These are phyloP conservation scores for Perca schrenkii DNA, from an alignment of 2,113 vertebrate species.

Conservation along the genomic window DNA sequence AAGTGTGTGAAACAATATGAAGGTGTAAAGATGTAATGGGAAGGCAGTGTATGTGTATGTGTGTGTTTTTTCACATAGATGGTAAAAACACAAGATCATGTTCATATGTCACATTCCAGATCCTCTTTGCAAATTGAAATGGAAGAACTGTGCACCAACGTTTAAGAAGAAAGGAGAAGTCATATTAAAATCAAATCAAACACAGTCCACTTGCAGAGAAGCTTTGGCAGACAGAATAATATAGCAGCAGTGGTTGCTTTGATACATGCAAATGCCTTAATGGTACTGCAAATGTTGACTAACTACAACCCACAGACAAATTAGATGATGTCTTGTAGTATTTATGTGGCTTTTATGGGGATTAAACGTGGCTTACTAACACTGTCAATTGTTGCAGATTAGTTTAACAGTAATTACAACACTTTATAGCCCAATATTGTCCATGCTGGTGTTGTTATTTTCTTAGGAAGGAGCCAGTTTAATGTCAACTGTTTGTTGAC, in stretches of 20 bases:
- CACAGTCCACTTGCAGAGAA: not conserved
- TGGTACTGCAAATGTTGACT: not conserved
- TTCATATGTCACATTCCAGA: slow-evolving; percentile 67
- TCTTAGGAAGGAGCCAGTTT: not conserved
- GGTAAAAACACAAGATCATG: slow-evolving; percentile 69
- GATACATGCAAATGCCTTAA: not conserved
- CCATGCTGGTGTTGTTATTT: not conserved
- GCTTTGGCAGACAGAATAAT: not conserved
- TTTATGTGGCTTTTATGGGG: not conserved
- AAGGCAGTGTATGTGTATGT: slow-evolving; percentile 31
- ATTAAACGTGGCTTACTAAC: not conserved
- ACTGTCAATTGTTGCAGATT: not conserved
- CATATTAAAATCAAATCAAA: not conserved
- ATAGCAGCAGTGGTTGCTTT: not conserved
- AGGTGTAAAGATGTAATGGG: slow-evolving; percentile 68
- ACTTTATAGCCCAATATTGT: not conserved
- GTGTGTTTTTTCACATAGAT: slow-evolving; percentile 34
- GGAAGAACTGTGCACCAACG: not conserved
- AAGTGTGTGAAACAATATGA: slow-evolving; percentile 58
- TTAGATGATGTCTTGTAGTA: not conserved
- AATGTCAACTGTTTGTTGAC: not conserved
- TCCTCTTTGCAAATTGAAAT: slow-evolving; percentile 39
- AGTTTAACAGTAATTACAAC: not conserved
- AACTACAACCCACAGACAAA: not conserved
- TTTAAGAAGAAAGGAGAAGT: not conserved